These are phyloP conservation scores for Drosophila subquinaria DNA, from an alignment of 2,888 invertebrate genomes.

Conservation along the genomic window DNA sequence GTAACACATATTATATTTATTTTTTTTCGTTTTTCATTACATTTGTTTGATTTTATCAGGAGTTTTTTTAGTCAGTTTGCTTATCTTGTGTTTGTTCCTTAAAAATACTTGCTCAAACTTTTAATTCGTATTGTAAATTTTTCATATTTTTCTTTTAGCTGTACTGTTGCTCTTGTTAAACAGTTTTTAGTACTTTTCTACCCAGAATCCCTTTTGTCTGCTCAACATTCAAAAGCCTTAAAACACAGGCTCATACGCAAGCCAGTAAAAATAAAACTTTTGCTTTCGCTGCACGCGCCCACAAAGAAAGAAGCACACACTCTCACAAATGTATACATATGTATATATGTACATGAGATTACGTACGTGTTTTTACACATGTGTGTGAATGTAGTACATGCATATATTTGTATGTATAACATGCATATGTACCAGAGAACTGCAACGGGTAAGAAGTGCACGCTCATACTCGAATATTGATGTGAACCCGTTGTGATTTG, in stretches of 20 bases:
- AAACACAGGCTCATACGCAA: slow-evolving; percentile 7
- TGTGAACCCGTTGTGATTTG: no score
- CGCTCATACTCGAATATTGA: no score
- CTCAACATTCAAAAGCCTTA: slow-evolving; percentile 1
- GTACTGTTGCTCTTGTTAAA: slow-evolving; percentile 2
- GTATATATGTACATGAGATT: background rate
- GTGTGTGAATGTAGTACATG: background rate
- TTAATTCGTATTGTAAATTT: background rate
- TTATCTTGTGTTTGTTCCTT: background rate
- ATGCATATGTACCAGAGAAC: slow-evolving; percentile 21
- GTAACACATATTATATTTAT: background rate
- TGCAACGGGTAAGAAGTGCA: no score
- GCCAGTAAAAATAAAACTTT: slow-evolving; percentile 36
- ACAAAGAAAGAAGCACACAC: slow-evolving; percentile 21
- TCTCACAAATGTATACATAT: slow-evolving; percentile 21
- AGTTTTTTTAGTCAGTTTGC: background rate
- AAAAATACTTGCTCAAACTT: slow-evolving; percentile 6
- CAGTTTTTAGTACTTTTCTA: slow-evolving; percentile 12
- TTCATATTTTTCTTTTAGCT: slow-evolving; percentile 6
- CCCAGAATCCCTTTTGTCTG: background rate
- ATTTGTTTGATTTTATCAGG: background rate
- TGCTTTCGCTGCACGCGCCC: slow-evolving; percentile 32
- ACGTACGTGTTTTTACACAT: slow-evolving; percentile 14
- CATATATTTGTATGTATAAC: slow-evolving; percentile 12
- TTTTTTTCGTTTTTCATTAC: no score